Evolutionary conservation across 2,113 vertebrate genomes (phyloP).

Genomic region (Peromyscus polionotus): DNA sequence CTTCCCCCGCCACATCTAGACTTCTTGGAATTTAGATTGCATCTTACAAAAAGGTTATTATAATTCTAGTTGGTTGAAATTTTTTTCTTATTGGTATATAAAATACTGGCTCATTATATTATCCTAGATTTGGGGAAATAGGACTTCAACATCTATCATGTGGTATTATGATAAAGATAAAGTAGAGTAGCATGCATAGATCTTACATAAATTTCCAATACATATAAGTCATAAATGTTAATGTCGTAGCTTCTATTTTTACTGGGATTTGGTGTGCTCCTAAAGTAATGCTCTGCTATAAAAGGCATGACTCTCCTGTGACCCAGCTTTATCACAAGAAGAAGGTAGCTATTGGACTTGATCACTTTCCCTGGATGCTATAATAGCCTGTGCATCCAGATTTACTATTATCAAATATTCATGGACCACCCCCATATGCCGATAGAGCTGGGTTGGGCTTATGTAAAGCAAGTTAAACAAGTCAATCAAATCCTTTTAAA

Average conservation of each 20-base stretch:
- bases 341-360: slow-evolving; percentile 7
- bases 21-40: neutral
- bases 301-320: neutral
- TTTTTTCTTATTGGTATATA: neutral
- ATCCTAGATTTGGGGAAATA: slow-evolving; percentile 15
- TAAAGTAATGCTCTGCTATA: neutral
- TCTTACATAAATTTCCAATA: neutral
- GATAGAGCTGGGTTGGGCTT: neutral
- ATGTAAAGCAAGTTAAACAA: slow-evolving; percentile 62
- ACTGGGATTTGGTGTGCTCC: slow-evolving; percentile 24
- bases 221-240: neutral
- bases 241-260: neutral
- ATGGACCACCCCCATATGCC: neutral
- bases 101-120: neutral
- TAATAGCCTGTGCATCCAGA: neutral
- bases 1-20: neutral
- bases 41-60: neutral
- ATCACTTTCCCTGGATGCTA: slow-evolving; percentile 9
- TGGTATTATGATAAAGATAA: slow-evolving; percentile 27
- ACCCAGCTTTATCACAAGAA: neutral
- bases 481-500: slow-evolving; percentile 53
- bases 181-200: neutral
- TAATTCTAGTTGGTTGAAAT: neutral
- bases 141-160: neutral
- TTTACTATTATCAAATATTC: slow-evolving; percentile 48